Conservation (phyloP, 2,888 invertebrate species). For the Habrosyne pyritoides region DNA sequence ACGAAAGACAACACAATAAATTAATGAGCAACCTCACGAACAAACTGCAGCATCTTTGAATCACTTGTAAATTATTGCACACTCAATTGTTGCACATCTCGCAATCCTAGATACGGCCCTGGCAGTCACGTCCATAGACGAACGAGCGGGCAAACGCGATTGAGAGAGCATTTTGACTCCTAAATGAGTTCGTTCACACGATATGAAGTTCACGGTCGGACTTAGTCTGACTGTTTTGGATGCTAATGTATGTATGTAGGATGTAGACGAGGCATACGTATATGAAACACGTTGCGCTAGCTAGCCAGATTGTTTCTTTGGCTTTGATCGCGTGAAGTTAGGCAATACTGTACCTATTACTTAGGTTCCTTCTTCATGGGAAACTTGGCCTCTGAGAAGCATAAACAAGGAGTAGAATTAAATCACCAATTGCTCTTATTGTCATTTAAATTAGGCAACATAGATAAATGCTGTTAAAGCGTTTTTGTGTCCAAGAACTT, state of each 20-base stretch:
- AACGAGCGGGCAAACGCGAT: slow-evolving; percentile 47
- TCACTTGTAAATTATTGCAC: slow-evolving; percentile 27
- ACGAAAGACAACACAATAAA: background rate
- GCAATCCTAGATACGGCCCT: slow-evolving; percentile 32
- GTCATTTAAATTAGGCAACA: too few species aligned
- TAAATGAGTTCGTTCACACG: slow-evolving; percentile 79
- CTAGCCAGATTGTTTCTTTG: background rate
- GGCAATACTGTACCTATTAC: background rate
- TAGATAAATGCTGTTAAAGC: too few species aligned
- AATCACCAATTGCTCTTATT: too few species aligned
- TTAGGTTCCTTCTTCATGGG: background rate
- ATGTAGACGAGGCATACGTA: slow-evolving; percentile 43
- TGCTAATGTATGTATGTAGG: slow-evolving; percentile 62
- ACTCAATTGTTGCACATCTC: slow-evolving; percentile 11
- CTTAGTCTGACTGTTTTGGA: slow-evolving; percentile 46
- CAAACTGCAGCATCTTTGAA: slow-evolving; percentile 19
- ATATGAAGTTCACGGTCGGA: slow-evolving; percentile 62
- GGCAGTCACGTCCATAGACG: slow-evolving; percentile 64
- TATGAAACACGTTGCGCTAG: slow-evolving; percentile 22
- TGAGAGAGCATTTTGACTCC: slow-evolving; percentile 69
- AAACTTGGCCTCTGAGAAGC: too few species aligned
- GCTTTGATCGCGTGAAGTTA: background rate
- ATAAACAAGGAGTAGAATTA: too few species aligned
- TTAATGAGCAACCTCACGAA: background rate
- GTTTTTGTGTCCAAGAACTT: too few species aligned